Conservation (phyloP, 2,888 invertebrate species). For the Caenorhabditis macrosperma region DNA sequence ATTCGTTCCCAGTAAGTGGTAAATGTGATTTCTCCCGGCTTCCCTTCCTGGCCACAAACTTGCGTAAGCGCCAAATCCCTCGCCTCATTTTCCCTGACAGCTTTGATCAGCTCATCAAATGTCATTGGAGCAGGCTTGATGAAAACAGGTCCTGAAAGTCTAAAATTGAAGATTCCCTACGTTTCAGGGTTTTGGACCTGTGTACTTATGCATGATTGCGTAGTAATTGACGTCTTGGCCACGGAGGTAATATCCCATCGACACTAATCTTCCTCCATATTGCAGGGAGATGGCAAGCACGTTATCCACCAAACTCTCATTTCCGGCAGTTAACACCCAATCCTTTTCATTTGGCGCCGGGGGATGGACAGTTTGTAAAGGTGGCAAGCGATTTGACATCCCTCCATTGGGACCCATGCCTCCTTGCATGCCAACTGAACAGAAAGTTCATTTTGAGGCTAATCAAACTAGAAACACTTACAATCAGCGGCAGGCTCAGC, state of each 20-base stretch:
- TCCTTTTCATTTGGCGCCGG: slow-evolving; percentile 77
- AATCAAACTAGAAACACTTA: slow-evolving; percentile 2
- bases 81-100: slow-evolving; percentile 77
- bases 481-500: slow-evolving; percentile 37
- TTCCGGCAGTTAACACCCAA: slow-evolving; percentile 77
- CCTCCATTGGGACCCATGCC: slow-evolving; percentile 30
- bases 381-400: slow-evolving; percentile 38
- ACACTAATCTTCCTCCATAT: slow-evolving; percentile 75
- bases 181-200: slow-evolving; percentile 48
- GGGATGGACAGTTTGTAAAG: slow-evolving; percentile 74
- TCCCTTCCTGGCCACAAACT: slow-evolving; percentile 78
- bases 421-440: slow-evolving; percentile 36
- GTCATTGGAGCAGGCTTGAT: slow-evolving; percentile 78
- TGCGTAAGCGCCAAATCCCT: slow-evolving; percentile 78
- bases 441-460: not conserved
- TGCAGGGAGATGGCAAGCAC: slow-evolving; percentile 74
- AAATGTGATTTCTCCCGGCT: slow-evolving; percentile 73
- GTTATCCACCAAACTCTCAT: slow-evolving; percentile 76
- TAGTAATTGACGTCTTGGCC: slow-evolving; percentile 70
- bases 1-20: slow-evolving; percentile 79
- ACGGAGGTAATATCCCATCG: slow-evolving; percentile 75
- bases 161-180: not conserved
- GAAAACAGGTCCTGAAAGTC: slow-evolving; percentile 73
- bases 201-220: slow-evolving; percentile 79
- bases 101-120: slow-evolving; percentile 75